Percentiles rank a stretch among this genome's conserved stretches.
Evolutionary conservation across 2,797 vertebrate genomes (phyloP).

Genomic region (Erethizon dorsatum): DNA sequence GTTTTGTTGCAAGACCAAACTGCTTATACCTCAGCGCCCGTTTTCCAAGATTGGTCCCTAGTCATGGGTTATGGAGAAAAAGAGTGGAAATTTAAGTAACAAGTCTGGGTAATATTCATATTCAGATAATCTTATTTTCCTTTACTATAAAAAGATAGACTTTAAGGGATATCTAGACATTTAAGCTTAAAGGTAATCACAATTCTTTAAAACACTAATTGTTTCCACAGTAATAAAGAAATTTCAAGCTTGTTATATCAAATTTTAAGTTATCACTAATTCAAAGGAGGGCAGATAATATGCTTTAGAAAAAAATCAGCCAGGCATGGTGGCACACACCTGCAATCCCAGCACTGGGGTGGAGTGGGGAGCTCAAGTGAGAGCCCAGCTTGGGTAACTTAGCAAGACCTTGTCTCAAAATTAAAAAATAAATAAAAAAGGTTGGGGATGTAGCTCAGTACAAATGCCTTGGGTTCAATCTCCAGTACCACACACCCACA

Average conservation of each 20-base stretch:
- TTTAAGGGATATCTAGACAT: neutral
- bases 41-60: neutral
- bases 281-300: neutral
- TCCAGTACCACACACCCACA: neutral
- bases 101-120: neutral
- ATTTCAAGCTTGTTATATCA: neutral
- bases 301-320: neutral
- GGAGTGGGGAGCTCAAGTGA: neutral
- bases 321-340: neutral
- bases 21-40: neutral
- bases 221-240: conserved; percentile 15
- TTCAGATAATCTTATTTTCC: conserved; percentile 22
- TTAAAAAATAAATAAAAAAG: neutral
- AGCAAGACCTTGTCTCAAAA: neutral
- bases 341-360: neutral
- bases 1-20: neutral
- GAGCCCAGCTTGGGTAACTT: neutral
- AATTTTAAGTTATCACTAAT: conserved; percentile 3
- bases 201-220: conserved; percentile 18
- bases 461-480: neutral
- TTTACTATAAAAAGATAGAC: conserved; percentile 9
- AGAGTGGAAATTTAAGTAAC: neutral
- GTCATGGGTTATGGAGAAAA: neutral
- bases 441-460: no score
- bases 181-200: conserved; percentile 27